Evolutionary conservation across 2,113 vertebrate species (phyloP).

Genomic region (Aix galericulata): DNA sequence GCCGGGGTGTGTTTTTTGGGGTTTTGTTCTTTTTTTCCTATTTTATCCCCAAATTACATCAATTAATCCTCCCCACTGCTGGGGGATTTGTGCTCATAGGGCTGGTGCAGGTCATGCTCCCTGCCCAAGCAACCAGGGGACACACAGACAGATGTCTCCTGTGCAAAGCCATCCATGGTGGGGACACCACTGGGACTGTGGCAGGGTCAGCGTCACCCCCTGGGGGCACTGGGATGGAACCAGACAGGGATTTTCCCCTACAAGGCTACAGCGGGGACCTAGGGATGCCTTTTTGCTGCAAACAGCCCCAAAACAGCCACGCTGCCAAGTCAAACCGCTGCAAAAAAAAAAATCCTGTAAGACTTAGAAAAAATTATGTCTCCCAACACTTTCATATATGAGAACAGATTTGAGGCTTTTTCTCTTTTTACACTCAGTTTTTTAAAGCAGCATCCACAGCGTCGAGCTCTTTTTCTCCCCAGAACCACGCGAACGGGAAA

Average conservation of each 20-base stretch:
- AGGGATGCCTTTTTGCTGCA: not conserved
- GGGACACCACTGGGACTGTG: too few species aligned
- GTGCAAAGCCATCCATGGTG: not conserved
- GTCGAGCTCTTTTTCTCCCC: not conserved
- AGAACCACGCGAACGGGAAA: not conserved
- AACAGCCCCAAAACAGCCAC: not conserved
- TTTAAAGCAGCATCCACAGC: not conserved
- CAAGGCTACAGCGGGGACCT: not conserved
- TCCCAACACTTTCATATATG: not conserved
- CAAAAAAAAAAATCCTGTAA: not conserved
- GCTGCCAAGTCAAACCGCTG: not conserved
- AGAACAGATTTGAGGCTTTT: not conserved
- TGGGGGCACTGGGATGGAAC: not conserved
- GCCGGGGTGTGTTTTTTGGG: not conserved
- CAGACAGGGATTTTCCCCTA: not conserved
- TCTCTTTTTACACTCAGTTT: not conserved
- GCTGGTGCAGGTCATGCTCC: fast-evolving
- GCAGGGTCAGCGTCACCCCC: too few species aligned
- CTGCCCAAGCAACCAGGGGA: not conserved
- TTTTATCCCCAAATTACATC: constrained; percentile 43
- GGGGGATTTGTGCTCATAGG: not conserved
- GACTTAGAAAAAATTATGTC: not conserved
- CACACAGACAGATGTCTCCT: not conserved
- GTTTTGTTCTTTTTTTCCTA: not conserved
- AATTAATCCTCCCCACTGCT: not conserved